phyloP scores from a whole-genome alignment of 1,140 invertebrate species.

The Micrasema minimum region DNA sequence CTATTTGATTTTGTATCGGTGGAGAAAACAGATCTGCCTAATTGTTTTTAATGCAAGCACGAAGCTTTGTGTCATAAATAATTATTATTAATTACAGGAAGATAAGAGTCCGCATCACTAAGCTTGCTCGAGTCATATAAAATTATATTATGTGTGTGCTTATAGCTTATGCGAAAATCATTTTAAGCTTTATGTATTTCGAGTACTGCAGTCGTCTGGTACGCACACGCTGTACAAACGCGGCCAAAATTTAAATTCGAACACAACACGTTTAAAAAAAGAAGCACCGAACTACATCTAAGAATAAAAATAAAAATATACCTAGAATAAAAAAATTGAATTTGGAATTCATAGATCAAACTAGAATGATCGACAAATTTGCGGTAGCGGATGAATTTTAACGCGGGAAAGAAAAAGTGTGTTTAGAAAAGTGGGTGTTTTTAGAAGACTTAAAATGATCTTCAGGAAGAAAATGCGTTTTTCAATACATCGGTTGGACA shows the following conservation, averaged over 20 bases:
- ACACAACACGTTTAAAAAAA: conserved; percentile 1
- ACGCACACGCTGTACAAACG: background rate
- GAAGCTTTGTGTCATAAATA: too few species aligned
- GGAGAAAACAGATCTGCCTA: too few species aligned
- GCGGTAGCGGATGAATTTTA: background rate
- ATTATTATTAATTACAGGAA: too few species aligned
- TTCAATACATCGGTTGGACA: conserved; percentile 37
- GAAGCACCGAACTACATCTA: background rate
- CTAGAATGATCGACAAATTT: background rate
- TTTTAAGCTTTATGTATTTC: background rate
- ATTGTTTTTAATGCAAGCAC: too few species aligned
- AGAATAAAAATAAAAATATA: background rate
- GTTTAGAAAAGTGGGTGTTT: conserved; percentile 27
- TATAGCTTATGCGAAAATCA: too few species aligned
- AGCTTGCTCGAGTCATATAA: too few species aligned
- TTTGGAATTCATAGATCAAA: too few species aligned
- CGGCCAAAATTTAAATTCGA: background rate
- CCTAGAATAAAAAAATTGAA: background rate
- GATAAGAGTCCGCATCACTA: too few species aligned
- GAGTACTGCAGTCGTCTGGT: background rate
- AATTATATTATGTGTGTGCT: too few species aligned
- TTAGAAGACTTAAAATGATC: conserved; percentile 50
- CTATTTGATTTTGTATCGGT: too few species aligned
- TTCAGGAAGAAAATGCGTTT: conserved; percentile 53
- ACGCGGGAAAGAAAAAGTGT: conserved; percentile 4